Base-by-base conservation (phyloP, 2,797 vertebrate genomes). In the Kryptopterus vitreolus region DNA sequence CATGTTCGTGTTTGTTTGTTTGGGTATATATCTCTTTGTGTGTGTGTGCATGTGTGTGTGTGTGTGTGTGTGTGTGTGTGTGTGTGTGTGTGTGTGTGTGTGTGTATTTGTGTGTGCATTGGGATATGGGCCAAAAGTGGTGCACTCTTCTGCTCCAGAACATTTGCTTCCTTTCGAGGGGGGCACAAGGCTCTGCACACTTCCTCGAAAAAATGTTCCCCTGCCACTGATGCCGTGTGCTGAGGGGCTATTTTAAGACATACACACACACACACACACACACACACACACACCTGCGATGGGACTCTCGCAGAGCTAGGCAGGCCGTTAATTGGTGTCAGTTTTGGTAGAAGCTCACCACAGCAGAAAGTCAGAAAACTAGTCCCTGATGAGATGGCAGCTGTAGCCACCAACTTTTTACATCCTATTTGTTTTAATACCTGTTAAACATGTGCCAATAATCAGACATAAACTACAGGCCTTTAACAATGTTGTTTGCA, bases 141-240 rank as follows among this genome's bases (percentile, higher is more conserved):
- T 80, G 85, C 80, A 66, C 85, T 83, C 87, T 89, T 89, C 88
- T 88, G 88, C 89, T 88, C 86, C 81, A 82, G 86, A 91, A 91
- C 90, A 92, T 92, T 93, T 90, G 91, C 89, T 90, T 91, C 86
- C 87, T 89, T 90, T 91, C 83, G 68, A 80, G 78, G 66, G 85
- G 86, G 87, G 85, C 76, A 72, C 48, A 13, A 83, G 85, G 86
- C 84, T 88, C 88, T 85, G 89, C 89, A 87, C 57, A 70, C 80
- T 65, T 83, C 69, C 88, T 79, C 66, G 52, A 69, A 83, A 87
- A 83, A 89, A 82, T 2, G 5, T 78, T 61, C 76, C 83, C 76
- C 76, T 83, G 85, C 83, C 83, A 86, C 80, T 65, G 59, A 66
- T 29, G 8, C 58, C 50, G 68, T 31, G 68, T 82, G 78, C 59